These are phyloP conservation scores for Fissipunctia ypsillon DNA, from an alignment of 2,888 invertebrate genomes.

Conservation along the genomic window DNA sequence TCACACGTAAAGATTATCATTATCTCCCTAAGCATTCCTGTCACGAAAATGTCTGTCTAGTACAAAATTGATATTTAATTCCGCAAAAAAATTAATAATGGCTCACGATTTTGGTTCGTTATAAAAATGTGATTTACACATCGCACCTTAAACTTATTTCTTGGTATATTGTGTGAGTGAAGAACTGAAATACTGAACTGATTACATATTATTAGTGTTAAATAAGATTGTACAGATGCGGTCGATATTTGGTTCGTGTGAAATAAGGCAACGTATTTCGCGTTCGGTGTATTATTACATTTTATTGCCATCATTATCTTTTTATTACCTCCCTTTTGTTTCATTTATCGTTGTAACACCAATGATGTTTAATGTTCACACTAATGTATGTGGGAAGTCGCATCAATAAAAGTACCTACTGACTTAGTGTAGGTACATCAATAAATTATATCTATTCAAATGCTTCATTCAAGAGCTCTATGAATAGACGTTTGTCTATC, in stretches of 20 bases:
- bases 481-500: not conserved
- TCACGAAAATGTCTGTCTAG: constrained; percentile 57
- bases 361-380: constrained; percentile 25
- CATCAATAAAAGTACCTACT: constrained; percentile 1
- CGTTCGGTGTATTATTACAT: constrained; percentile 74
- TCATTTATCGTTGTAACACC: constrained; percentile 66
- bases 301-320: constrained; percentile 76
- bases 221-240: constrained; percentile 57
- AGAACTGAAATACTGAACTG: constrained; percentile 67
- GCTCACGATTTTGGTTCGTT: constrained; percentile 35
- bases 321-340: constrained; percentile 67
- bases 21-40: constrained; percentile 42
- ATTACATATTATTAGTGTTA: constrained; percentile 71
- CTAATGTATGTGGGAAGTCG: constrained; percentile 20
- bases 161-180: constrained; percentile 64
- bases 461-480: not conserved
- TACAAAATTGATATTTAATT: constrained; percentile 72
- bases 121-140: constrained; percentile 37
- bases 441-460: constrained; percentile 9
- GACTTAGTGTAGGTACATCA: not conserved
- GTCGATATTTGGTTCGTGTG: constrained; percentile 75
- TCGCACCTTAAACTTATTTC: constrained; percentile 59
- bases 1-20: constrained; percentile 55
- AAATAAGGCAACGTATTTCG: constrained; percentile 75
- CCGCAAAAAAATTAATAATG: constrained; percentile 70